These are phyloP conservation scores for Nephrotoma guestfalica DNA, from an alignment of 2,888 invertebrate genomes.

Conservation along the genomic window DNA sequence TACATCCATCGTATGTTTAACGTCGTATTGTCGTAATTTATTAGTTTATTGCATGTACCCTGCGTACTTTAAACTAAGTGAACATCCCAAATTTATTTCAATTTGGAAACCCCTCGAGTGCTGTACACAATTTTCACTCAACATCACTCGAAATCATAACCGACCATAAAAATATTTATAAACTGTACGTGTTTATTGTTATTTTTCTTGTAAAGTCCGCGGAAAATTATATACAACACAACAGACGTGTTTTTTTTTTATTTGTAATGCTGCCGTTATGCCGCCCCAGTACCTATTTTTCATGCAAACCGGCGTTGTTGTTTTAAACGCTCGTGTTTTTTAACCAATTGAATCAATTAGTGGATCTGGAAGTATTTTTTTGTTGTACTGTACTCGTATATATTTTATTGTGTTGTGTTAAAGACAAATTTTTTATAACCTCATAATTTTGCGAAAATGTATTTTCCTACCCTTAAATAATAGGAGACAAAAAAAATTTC, in stretches of 20 bases:
- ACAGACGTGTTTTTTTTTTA: background rate
- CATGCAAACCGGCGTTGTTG: background rate
- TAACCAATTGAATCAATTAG: constrained; percentile 3
- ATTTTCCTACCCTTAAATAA: background rate
- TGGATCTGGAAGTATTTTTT: background rate
- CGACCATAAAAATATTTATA: background rate
- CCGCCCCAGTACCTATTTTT: background rate
- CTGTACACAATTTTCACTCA: background rate
- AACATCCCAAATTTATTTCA: background rate
- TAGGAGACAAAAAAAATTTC: background rate
- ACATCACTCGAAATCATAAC: background rate
- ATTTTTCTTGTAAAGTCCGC: background rate
- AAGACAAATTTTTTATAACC: background rate
- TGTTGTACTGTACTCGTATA: background rate
- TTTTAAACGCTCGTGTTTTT: background rate
- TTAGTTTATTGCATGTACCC: background rate
- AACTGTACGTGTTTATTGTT: background rate
- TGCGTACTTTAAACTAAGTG: background rate
- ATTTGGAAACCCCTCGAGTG: background rate
- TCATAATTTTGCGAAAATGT: background rate
- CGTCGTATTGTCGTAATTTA: background rate
- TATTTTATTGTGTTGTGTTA: background rate
- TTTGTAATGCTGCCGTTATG: background rate
- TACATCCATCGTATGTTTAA: background rate
- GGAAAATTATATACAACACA: background rate